Conservation (phyloP, 1,140 invertebrate genomes). For the Archegozetes longisetosus region DNA sequence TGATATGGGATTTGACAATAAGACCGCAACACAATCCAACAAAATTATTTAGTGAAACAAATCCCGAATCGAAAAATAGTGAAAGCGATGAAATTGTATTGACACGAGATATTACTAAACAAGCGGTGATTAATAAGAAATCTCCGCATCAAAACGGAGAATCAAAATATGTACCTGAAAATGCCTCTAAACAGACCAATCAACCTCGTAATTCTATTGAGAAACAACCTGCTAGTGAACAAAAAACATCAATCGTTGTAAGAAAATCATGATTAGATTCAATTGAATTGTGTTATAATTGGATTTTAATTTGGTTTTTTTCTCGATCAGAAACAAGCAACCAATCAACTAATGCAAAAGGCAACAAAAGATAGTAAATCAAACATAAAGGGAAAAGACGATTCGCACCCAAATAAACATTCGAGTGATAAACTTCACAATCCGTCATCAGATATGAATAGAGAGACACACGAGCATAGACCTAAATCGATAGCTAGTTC, state of each 20-base stretch:
- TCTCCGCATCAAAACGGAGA: slow-evolving; percentile 1
- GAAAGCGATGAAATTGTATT: background rate
- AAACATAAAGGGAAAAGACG: too few relatives aligned
- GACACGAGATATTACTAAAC: background rate
- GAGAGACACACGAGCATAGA: too few relatives aligned
- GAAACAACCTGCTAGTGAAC: background rate
- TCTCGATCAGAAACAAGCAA: too few relatives aligned
- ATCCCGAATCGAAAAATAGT: background rate
- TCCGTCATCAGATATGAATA: too few relatives aligned
- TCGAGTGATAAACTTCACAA: too few relatives aligned
- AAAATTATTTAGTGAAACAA: slow-evolving; percentile 9
- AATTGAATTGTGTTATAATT: too few relatives aligned
- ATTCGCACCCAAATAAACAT: too few relatives aligned
- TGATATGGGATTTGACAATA: slow-evolving; percentile 17
- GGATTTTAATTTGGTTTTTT: too few relatives aligned
- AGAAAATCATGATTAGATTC: too few relatives aligned
- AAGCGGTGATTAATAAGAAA: background rate
- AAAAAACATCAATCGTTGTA: background rate
- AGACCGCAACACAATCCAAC: slow-evolving; percentile 14
- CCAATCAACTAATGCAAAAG: too few relatives aligned
- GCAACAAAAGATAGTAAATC: too few relatives aligned
- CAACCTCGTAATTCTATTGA: background rate
- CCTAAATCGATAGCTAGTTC: too few relatives aligned
- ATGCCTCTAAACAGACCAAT: background rate
- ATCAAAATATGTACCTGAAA: background rate